Evolutionary conservation across 2,113 vertebrate species (phyloP).

Genomic region (Epinephelus fuscoguttatus): DNA sequence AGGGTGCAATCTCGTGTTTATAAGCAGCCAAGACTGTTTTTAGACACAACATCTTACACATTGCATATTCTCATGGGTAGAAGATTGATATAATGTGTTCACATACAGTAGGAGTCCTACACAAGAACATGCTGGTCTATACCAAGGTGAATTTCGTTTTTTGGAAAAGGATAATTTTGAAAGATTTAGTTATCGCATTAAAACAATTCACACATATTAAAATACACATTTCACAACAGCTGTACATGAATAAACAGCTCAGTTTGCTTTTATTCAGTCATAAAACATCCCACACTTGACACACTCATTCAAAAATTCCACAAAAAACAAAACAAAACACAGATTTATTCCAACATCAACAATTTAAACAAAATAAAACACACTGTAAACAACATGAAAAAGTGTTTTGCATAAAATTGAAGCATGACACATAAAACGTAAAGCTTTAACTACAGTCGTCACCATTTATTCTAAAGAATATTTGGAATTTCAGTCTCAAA

Average conservation of each 20-base stretch:
- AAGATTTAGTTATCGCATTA: neutral
- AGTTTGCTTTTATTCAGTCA: neutral
- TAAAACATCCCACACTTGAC: neutral
- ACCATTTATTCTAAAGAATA: neutral
- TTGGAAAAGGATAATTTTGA: neutral
- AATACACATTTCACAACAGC: neutral
- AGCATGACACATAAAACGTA: neutral
- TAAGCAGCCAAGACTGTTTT: neutral
- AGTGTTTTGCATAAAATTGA: neutral
- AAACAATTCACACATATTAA: neutral
- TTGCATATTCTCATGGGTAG: neutral
- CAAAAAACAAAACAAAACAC: neutral
- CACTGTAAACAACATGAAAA: neutral
- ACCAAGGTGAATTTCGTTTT: neutral
- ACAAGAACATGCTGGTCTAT: neutral
- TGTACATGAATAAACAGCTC: neutral
- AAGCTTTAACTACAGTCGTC: neutral
- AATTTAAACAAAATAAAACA: neutral
- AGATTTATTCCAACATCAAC: neutral
- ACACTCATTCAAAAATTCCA: neutral
- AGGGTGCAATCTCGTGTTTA: slow-evolving; percentile 10
- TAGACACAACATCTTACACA: neutral
- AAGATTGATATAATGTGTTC: neutral
- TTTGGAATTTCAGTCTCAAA: neutral
- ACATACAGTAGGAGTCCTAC: neutral